A percentile compares a stretch with the other conserved stretches of the same genome.
Evolutionary conservation across 1,140 invertebrate species (phyloP).

Genomic region (Tetragonula clypearis): DNA sequence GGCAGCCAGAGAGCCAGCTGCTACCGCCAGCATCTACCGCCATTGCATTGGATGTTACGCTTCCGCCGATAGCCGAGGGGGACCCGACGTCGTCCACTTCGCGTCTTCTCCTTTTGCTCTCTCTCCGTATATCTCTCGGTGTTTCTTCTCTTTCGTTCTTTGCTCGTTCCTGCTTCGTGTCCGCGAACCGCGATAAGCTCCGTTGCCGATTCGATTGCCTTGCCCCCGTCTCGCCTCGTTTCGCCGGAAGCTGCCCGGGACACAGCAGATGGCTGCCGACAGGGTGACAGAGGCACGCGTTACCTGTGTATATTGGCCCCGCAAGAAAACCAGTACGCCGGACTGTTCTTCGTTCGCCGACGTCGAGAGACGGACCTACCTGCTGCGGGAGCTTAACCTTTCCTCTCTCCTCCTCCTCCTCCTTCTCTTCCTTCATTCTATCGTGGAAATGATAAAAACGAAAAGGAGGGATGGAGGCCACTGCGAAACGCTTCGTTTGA

Average conservation of each 20-base stretch:
- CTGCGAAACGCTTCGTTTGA: background rate
- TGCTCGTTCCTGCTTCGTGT: constrained; percentile 17
- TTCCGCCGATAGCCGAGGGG: constrained; percentile 50
- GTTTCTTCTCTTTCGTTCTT: constrained; percentile 24
- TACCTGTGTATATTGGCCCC: constrained; percentile 57
- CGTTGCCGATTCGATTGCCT: constrained; percentile 54
- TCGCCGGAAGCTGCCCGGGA: constrained; percentile 51
- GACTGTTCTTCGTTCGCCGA: constrained; percentile 22
- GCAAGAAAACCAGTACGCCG: constrained; percentile 60
- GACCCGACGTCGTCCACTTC: constrained; percentile 18
- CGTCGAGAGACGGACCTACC: constrained; percentile 24
- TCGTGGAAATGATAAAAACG: background rate
- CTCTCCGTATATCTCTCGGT: constrained; percentile 14
- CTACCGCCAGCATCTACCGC: constrained; percentile 52
- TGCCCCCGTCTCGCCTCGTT: constrained; percentile 17
- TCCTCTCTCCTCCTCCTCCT: background rate
- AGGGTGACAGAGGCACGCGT: constrained; percentile 68
- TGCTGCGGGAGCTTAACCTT: background rate
- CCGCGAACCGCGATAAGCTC: constrained; percentile 40
- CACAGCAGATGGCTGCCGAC: constrained; percentile 63
- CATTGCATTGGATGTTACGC: constrained; percentile 55
- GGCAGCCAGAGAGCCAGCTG: constrained; percentile 49
- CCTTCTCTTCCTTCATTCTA: background rate
- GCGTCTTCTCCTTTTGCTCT: background rate
- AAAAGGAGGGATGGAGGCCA: too few species aligned